phyloP scores from a whole-genome alignment of 1,140 invertebrate species.

The Drosophila paulistorum region DNA sequence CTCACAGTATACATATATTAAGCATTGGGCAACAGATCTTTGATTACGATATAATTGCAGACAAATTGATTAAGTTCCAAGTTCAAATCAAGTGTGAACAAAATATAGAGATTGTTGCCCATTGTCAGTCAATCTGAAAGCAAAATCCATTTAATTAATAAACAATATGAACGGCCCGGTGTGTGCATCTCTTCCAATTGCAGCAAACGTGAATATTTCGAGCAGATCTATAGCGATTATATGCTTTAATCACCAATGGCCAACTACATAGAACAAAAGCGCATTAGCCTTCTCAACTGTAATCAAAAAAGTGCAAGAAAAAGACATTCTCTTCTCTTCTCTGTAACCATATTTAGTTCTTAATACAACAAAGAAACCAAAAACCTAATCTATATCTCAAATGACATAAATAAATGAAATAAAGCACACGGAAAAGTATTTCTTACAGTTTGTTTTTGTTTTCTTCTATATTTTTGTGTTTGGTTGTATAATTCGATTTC shows the following conservation, averaged over 20 bases:
- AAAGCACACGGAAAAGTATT: conserved; percentile 44
- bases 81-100: no score
- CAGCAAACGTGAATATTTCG: conserved; percentile 77
- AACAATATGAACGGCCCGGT: conserved; percentile 28
- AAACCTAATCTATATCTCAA: conserved; percentile 23
- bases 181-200: conserved; percentile 74
- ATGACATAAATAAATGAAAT: conserved; percentile 48
- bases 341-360: conserved; percentile 52
- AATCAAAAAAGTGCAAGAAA: conserved; percentile 31
- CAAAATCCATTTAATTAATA: conserved; percentile 33
- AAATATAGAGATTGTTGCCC: conserved; percentile 13
- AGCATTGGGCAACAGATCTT: neutral
- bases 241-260: conserved; percentile 57
- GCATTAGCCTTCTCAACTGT: conserved; percentile 24
- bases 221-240: conserved; percentile 75
- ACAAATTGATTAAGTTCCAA: no score
- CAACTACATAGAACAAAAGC: conserved; percentile 9
- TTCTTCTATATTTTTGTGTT: neutral
- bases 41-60: no score
- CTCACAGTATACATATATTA: neutral
- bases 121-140: conserved; percentile 9
- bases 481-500: neutral
- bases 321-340: conserved; percentile 29
- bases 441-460: conserved; percentile 14
- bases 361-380: conserved; percentile 3